Conservation (phyloP, 2,797 vertebrate genomes). For the Rhinatrema bivittatum region DNA sequence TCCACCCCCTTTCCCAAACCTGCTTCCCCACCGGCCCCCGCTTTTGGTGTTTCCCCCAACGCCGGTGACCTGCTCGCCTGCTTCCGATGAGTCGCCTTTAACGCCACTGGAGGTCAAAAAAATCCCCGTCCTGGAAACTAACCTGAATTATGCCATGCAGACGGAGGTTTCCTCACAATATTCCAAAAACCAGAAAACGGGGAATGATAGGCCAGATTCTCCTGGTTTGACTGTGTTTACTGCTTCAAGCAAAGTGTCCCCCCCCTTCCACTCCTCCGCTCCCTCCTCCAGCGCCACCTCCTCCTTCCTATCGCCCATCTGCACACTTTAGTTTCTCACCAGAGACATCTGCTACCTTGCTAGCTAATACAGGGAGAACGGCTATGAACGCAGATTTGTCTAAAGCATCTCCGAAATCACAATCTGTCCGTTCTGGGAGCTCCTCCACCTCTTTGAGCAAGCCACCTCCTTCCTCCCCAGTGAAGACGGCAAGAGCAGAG, state of each 20-base stretch:
- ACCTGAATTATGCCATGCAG: constrained; percentile 78
- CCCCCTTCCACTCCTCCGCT: constrained; percentile 77
- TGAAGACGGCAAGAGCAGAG: constrained; percentile 68
- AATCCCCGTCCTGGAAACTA: constrained; percentile 88
- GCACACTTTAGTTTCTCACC: constrained; percentile 80
- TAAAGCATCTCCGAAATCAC: constrained; percentile 51
- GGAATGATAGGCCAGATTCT: constrained; percentile 70
- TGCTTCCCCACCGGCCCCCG: constrained; percentile 87
- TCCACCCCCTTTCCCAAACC: constrained; percentile 90
- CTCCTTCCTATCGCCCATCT: constrained; percentile 66
- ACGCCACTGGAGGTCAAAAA: constrained; percentile 94
- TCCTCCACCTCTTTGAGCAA: constrained; percentile 54
- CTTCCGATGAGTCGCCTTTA: constrained; percentile 91
- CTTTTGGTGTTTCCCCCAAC: constrained; percentile 92
- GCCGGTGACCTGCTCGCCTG: constrained; percentile 85
- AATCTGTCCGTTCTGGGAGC: constrained; percentile 43
- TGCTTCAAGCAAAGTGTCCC: constrained; percentile 69
- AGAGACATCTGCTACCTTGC: constrained; percentile 57
- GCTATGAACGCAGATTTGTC: constrained; percentile 56
- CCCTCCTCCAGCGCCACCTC: constrained; percentile 52
- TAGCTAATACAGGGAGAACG: constrained; percentile 52
- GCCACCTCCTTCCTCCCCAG: constrained; percentile 79
- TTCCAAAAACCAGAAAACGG: constrained; percentile 55
- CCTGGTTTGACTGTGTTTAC: constrained; percentile 66
- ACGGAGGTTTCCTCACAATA: constrained; percentile 77